A percentile compares a stretch with the other conserved stretches of the same genome.
phyloP scores from a whole-genome alignment of 2,113 vertebrate species.

The Plecotus auritus region DNA sequence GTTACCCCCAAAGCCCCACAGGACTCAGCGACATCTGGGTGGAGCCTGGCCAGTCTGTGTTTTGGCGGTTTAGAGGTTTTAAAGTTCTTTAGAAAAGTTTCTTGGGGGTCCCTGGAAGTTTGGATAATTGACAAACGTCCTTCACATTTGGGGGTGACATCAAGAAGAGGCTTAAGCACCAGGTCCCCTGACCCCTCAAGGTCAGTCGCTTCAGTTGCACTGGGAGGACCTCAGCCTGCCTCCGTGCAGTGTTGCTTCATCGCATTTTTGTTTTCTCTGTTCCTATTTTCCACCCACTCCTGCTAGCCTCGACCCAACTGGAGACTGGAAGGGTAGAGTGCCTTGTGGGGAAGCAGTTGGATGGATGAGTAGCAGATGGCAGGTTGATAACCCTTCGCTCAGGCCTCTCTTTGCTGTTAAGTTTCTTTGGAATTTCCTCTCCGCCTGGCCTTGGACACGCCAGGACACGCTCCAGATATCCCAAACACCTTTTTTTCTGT shows the following conservation, averaged over 20 bases:
- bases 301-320: conserved; percentile 3
- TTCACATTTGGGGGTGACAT: not conserved
- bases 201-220: not conserved
- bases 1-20: not conserved
- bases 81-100: not conserved
- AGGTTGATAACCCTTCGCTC: not conserved
- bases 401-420: not conserved
- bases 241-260: not conserved
- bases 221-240: not conserved
- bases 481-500: not conserved
- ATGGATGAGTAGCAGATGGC: not conserved
- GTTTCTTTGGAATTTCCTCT: not conserved
- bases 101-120: not conserved
- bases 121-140: not conserved
- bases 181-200: not conserved
- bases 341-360: not conserved
- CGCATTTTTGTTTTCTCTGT: conserved; percentile 59
- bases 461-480: not conserved
- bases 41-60: not conserved
- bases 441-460: not conserved
- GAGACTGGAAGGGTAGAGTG: not conserved
- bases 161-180: not conserved
- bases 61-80: not conserved
- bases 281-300: conserved; percentile 55
- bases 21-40: not conserved